phyloP scores from a whole-genome alignment of 2,113 vertebrate genomes.

The Callospermophilus lateralis region DNA sequence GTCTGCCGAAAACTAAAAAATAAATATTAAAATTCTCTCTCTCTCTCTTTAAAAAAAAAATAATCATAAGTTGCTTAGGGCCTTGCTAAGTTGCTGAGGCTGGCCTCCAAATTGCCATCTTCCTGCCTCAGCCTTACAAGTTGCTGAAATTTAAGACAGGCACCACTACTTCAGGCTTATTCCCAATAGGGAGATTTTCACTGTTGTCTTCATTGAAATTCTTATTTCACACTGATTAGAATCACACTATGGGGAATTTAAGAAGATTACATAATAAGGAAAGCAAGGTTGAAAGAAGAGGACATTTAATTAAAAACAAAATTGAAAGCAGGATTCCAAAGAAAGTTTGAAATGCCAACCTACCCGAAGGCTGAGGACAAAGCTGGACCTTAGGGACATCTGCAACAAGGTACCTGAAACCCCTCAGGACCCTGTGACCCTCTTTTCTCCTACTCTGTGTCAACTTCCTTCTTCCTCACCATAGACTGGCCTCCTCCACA shows the following conservation, averaged over 20 bases:
- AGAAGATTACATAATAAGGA: no score
- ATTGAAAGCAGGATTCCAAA: not conserved
- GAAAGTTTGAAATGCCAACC: not conserved
- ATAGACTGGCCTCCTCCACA: not conserved
- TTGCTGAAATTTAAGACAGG: no score
- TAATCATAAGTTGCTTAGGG: no score
- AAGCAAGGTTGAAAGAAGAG: no score
- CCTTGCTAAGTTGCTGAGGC: not conserved
- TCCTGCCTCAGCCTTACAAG: not conserved
- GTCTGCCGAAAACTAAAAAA: no score
- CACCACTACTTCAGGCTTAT: not conserved
- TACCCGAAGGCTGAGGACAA: not conserved
- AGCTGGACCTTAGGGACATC: not conserved
- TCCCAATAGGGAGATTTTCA: constrained; percentile 29
- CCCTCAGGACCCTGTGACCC: not conserved
- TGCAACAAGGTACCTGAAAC: not conserved
- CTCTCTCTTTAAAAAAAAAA: no score
- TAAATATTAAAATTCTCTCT: no score
- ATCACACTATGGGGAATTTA: not conserved
- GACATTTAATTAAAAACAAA: no score
- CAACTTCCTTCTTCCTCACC: not conserved
- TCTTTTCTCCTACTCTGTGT: not conserved
- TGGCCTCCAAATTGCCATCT: not conserved
- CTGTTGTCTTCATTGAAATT: not conserved
- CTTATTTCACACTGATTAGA: not conserved